A percentile compares a stretch with the other conserved stretches of the same genome.
phyloP scores from a whole-genome alignment of 2,888 invertebrate species.

The Yponomeuta plumbellus region DNA sequence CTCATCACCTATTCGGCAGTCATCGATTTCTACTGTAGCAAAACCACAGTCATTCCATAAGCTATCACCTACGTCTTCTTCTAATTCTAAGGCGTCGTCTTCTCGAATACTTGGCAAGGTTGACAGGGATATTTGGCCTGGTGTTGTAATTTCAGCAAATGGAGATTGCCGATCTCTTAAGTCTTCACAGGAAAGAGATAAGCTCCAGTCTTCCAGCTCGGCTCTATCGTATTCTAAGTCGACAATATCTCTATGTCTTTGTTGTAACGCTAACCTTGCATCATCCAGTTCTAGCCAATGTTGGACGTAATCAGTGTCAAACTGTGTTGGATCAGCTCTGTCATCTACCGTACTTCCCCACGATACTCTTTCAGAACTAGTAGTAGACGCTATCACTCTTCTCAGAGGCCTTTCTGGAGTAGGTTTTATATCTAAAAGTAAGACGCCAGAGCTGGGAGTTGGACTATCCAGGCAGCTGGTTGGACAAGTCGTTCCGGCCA shows the following conservation, averaged over 20 bases:
- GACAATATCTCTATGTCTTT: slow-evolving; percentile 81
- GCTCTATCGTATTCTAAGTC: slow-evolving; percentile 85
- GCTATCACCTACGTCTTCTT: slow-evolving; percentile 84
- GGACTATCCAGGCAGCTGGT: slow-evolving; percentile 75
- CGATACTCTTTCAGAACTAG: slow-evolving; percentile 69
- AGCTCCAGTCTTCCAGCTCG: slow-evolving; percentile 87
- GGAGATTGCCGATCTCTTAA: slow-evolving; percentile 74
- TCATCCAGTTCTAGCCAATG: slow-evolving; percentile 86
- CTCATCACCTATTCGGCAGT: slow-evolving; percentile 75
- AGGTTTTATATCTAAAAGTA: slow-evolving; percentile 77
- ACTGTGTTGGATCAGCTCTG: slow-evolving; percentile 75
- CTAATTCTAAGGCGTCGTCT: slow-evolving; percentile 82
- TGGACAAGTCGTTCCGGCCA: slow-evolving; percentile 76
- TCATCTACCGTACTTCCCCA: slow-evolving; percentile 79
- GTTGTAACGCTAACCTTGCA: slow-evolving; percentile 80
- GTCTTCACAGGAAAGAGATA: slow-evolving; percentile 83
- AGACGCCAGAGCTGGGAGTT: slow-evolving; percentile 78
- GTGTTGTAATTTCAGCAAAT: slow-evolving; percentile 73
- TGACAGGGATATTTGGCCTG: slow-evolving; percentile 79
- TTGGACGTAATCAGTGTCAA: slow-evolving; percentile 85
- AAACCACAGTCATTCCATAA: slow-evolving; percentile 86
- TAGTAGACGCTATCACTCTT: slow-evolving; percentile 72
- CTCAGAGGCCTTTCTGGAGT: slow-evolving; percentile 76
- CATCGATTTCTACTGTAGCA: slow-evolving; percentile 80
- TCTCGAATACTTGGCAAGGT: slow-evolving; percentile 85